phyloP scores from a whole-genome alignment of 1,140 invertebrate species.

The Uloborus diversus region DNA sequence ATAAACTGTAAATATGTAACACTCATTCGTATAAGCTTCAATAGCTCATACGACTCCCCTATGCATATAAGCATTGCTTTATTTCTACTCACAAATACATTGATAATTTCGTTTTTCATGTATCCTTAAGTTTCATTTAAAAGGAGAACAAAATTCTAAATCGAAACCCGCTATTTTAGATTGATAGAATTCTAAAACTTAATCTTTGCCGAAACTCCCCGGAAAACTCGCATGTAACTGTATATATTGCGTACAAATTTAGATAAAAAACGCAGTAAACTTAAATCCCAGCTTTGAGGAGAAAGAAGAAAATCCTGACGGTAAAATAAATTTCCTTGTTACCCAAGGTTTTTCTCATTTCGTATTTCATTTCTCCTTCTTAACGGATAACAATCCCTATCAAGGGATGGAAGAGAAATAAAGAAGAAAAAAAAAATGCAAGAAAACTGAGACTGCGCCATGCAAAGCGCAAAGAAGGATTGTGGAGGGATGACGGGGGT shows the following conservation, averaged over 20 bases:
- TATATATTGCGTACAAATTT: slow-evolving; percentile 36
- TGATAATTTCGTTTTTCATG: no score
- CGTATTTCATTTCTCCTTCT: slow-evolving; percentile 52
- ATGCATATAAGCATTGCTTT: no score
- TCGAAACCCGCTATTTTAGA: slow-evolving; percentile 10
- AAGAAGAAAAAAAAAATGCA: neutral
- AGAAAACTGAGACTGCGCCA: neutral
- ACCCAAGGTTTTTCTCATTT: slow-evolving; percentile 43
- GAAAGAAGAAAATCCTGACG: neutral
- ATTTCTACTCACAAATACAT: no score
- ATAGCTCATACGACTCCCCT: no score
- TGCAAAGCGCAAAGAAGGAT: neutral
- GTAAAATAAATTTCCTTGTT: slow-evolving; percentile 54
- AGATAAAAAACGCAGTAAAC: neutral
- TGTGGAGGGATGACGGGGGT: neutral
- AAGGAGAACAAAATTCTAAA: neutral
- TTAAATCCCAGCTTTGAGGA: slow-evolving; percentile 6
- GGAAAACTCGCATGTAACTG: neutral
- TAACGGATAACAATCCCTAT: slow-evolving; percentile 53
- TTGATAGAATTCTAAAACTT: slow-evolving; percentile 26
- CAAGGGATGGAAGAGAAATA: slow-evolving; percentile 3
- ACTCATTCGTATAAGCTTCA: no score
- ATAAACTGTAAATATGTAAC: no score
- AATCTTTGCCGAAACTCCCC: neutral
- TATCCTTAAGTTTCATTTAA: neutral